Evolutionary conservation across 2,888 invertebrate species (phyloP).

Genomic region (Scelioninae gen. 1): DNA sequence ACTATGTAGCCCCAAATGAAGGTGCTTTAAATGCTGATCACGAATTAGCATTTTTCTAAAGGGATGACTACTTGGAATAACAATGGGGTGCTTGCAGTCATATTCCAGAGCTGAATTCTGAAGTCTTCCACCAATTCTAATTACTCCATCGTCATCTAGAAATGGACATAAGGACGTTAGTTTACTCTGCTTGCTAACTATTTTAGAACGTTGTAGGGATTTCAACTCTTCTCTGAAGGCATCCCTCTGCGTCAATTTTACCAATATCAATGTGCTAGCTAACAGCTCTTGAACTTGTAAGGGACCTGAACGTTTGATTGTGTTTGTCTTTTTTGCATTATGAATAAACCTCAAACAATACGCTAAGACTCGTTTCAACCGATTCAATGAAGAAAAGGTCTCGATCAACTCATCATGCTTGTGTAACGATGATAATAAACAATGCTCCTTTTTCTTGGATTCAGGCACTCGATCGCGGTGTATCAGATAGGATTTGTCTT

Average conservation of each 20-base stretch:
- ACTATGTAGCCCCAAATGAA: slow-evolving; percentile 24
- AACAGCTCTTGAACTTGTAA: too few species aligned
- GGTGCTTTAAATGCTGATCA: not conserved
- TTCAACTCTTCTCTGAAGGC: too few species aligned
- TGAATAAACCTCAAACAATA: slow-evolving; percentile 6
- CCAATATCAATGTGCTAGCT: too few species aligned
- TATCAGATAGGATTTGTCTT: too few species aligned
- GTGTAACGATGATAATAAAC: too few species aligned
- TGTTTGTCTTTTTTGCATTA: not conserved
- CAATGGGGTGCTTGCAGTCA: slow-evolving; percentile 1
- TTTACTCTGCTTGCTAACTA: too few species aligned
- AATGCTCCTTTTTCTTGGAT: too few species aligned
- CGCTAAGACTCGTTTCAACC: not conserved
- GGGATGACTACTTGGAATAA: slow-evolving; percentile 30
- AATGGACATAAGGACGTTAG: not conserved
- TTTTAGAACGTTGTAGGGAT: too few species aligned
- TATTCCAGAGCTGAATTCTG: not conserved
- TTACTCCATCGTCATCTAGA: not conserved
- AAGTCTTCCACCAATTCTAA: slow-evolving; percentile 7
- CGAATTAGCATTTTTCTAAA: slow-evolving; percentile 7
- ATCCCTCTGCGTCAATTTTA: too few species aligned
- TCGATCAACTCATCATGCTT: too few species aligned
- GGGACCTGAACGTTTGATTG: too few species aligned
- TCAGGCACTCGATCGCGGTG: too few species aligned
- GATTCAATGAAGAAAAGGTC: slow-evolving; percentile 17